Evolutionary conservation across 2,113 vertebrate species (phyloP).

Genomic region (Aegithalos caudatus): DNA sequence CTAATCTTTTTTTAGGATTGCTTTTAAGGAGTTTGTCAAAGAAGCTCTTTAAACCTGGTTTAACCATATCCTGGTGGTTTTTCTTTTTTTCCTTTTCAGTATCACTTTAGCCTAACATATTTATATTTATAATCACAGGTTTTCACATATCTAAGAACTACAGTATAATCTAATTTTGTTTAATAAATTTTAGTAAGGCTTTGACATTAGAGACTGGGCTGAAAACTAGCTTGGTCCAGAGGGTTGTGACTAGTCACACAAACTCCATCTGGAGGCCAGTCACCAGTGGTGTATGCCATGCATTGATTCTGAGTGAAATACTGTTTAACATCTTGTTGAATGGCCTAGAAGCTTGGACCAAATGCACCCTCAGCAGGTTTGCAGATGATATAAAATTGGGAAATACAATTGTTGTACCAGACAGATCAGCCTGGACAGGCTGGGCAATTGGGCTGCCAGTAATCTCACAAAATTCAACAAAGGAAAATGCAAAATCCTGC

Average conservation of each 20-base stretch:
- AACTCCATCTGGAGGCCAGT: background rate
- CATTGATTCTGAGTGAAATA: background rate
- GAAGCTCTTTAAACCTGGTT: background rate
- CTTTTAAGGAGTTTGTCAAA: background rate
- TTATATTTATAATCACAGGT: background rate
- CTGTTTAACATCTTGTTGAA: background rate
- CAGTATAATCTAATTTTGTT: background rate
- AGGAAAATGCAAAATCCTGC: background rate
- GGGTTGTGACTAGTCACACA: accelerated
- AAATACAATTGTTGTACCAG: background rate
- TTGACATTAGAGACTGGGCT: background rate
- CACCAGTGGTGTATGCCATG: background rate
- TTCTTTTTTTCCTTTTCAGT: background rate
- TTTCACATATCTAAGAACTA: background rate
- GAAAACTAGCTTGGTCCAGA: background rate
- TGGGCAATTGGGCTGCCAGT: background rate
- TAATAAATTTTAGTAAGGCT: background rate
- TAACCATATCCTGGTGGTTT: background rate
- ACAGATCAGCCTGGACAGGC: background rate
- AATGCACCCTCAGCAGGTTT: background rate
- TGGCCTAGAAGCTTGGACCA: background rate
- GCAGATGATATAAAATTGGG: background rate
- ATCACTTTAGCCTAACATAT: background rate
- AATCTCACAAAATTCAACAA: background rate
- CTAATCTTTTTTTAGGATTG: background rate